phyloP scores from a whole-genome alignment of 1,140 invertebrate genomes.

The Drosophila truncata region DNA sequence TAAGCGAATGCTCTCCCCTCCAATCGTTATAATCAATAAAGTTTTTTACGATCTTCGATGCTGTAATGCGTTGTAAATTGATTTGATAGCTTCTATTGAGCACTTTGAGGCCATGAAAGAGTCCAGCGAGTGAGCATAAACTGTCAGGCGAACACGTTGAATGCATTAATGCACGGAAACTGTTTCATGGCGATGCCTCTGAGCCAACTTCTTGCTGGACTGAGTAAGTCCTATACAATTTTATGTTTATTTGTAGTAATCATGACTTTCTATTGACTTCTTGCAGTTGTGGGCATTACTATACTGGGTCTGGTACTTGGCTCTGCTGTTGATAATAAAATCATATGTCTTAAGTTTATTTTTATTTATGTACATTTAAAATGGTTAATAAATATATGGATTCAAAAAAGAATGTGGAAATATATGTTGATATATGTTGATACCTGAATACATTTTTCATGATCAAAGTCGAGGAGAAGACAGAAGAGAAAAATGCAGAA shows the following conservation, averaged over 20 bases:
- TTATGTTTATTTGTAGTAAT: neutral
- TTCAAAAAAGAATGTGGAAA: neutral
- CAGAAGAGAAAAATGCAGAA: too few species aligned
- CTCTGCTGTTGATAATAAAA: neutral
- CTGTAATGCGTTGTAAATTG: conserved; percentile 48
- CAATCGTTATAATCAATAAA: conserved; percentile 23
- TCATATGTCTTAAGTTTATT: neutral
- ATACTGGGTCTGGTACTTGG: neutral
- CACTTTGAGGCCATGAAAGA: conserved; percentile 17
- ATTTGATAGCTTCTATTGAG: conserved; percentile 35
- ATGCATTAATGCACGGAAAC: conserved; percentile 11
- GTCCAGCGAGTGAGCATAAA: conserved; percentile 29
- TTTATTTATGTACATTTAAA: neutral
- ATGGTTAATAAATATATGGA: neutral
- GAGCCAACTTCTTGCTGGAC: conserved; percentile 1
- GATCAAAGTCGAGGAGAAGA: too few species aligned
- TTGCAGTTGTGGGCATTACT: conserved; percentile 22
- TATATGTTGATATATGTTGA: neutral
- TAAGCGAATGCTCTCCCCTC: neutral
- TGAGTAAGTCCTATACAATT: conserved; percentile 30
- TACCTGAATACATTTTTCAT: too few species aligned
- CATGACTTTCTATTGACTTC: neutral
- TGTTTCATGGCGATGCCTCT: conserved; percentile 27
- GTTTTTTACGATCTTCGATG: conserved; percentile 26
- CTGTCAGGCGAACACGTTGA: neutral